Percentiles rank a stretch among this genome's conserved stretches.
These are phyloP conservation scores for Melanaphis sacchari DNA, from an alignment of 1,140 invertebrate species.

Conservation along the genomic window DNA sequence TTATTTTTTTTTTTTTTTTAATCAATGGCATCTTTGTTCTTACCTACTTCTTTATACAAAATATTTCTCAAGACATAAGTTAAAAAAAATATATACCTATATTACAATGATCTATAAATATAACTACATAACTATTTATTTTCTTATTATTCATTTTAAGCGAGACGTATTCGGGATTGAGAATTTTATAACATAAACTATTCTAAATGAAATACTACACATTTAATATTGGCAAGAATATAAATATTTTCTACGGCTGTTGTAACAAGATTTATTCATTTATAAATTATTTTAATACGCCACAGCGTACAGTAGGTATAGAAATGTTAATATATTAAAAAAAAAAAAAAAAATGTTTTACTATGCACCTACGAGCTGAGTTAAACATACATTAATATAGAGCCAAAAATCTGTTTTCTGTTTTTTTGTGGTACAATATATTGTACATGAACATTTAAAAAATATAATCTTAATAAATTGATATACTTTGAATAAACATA, in stretches of 20 bases:
- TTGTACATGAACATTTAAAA: neutral
- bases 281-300: constrained; percentile 14
- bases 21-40: neutral
- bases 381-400: neutral
- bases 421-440: neutral
- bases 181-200: neutral
- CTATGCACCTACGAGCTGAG: neutral
- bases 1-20: neutral
- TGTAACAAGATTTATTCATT: constrained; percentile 12
- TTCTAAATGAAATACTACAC: constrained; percentile 10
- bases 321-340: neutral
- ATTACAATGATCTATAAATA: neutral
- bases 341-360: neutral
- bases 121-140: neutral
- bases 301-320: neutral
- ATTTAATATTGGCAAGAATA: neutral
- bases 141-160: neutral
- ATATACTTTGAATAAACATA: neutral
- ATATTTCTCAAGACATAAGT: neutral
- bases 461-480: neutral
- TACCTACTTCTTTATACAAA: neutral
- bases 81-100: neutral
- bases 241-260: neutral
- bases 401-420: constrained; percentile 22
- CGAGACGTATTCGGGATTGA: neutral